Percentiles rank a stretch among this genome's conserved stretches.
Conservation (phyloP, 1,140 invertebrate species). For the Hermetia illucens region DNA sequence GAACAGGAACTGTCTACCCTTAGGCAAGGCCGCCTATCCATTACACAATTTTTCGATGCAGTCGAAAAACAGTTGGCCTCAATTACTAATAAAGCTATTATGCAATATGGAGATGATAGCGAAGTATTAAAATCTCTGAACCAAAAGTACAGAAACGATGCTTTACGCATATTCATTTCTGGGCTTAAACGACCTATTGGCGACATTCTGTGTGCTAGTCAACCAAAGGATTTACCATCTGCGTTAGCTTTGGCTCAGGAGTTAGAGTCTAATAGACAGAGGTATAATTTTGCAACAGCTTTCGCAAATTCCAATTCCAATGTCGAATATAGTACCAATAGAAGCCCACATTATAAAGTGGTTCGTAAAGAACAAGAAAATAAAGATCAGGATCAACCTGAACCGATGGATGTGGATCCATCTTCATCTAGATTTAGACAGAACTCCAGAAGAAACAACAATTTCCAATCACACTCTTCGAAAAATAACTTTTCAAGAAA, state of each 20-base stretch:
- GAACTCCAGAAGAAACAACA: too few species aligned
- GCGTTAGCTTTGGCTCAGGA: conserved; percentile 8
- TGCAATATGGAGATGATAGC: background rate
- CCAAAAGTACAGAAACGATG: conserved; percentile 6
- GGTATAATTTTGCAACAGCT: conserved; percentile 5
- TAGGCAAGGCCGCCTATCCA: too few species aligned
- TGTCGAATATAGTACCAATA: too few species aligned
- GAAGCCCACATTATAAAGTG: too few species aligned
- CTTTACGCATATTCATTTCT: conserved; percentile 6
- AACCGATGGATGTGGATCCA: too few species aligned
- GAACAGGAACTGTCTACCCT: too few species aligned
- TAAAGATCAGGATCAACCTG: too few species aligned
- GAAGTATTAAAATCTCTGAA: conserved; percentile 1
- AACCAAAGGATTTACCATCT: conserved; percentile 7
- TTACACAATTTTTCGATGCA: conserved; percentile 1
- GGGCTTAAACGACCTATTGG: background rate
- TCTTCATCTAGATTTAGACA: too few species aligned
- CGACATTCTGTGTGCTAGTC: conserved; percentile 4
- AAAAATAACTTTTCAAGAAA: too few species aligned
- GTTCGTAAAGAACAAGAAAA: too few species aligned
- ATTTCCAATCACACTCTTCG: too few species aligned
- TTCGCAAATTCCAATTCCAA: conserved; percentile 1
- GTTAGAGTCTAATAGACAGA: conserved; percentile 7
- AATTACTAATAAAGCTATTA: conserved; percentile 4
- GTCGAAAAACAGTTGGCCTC: conserved; percentile 4